A percentile compares a stretch with the other conserved stretches of the same genome.
phyloP scores from a whole-genome alignment of 1,140 invertebrate species.

The Geopemphigus sp. region DNA sequence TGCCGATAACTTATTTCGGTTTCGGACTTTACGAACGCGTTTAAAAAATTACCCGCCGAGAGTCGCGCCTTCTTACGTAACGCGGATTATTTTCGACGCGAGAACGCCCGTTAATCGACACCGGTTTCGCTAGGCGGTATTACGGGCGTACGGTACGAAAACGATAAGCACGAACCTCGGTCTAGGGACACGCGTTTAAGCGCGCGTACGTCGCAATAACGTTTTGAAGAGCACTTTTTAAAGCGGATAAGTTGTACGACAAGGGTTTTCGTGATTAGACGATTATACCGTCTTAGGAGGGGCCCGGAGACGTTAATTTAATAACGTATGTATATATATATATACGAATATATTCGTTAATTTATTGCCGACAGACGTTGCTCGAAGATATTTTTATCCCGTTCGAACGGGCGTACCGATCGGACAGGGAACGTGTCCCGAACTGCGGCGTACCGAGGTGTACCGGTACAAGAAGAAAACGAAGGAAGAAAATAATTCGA shows the following conservation, averaged over 20 bases:
- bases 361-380: constrained; percentile 13
- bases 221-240: constrained; percentile 2
- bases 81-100: too few species aligned
- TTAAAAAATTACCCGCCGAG: too few species aligned
- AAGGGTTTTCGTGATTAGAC: neutral
- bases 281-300: neutral
- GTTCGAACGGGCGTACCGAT: neutral
- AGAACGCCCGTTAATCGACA: neutral
- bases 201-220: neutral
- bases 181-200: neutral
- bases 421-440: neutral
- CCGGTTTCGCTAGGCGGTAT: neutral
- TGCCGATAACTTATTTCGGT: too few species aligned
- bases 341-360: constrained; percentile 15
- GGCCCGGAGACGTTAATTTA: constrained; percentile 11
- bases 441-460: neutral
- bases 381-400: constrained; percentile 15
- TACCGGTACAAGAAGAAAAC: neutral
- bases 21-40: too few species aligned
- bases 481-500: neutral
- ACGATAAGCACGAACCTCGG: neutral
- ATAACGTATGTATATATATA: neutral
- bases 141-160: neutral
- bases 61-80: too few species aligned
- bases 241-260: neutral